phyloP scores from a whole-genome alignment of 2,797 vertebrate species.

The Pangasius mekongensis region DNA sequence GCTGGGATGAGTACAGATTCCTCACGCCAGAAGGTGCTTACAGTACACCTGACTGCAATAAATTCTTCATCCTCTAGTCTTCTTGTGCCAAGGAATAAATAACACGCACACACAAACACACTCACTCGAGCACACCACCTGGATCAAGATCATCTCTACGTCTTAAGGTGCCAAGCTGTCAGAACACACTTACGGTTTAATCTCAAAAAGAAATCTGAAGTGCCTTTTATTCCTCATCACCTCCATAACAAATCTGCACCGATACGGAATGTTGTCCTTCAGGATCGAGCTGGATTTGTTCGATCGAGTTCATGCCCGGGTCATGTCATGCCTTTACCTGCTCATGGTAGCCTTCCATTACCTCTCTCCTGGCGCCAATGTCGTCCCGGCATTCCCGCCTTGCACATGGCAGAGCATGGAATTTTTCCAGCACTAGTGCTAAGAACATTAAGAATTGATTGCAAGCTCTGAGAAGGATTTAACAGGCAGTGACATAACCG shows the following conservation, averaged over 20 bases:
- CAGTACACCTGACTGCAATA: constrained; percentile 21
- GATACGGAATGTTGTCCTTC: background rate
- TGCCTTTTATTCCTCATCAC: constrained; percentile 5
- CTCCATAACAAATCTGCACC: background rate
- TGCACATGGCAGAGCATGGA: constrained; percentile 40
- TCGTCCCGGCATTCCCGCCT: constrained; percentile 34
- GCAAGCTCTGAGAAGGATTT: constrained; percentile 37
- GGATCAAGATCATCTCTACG: background rate
- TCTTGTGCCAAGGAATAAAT: background rate
- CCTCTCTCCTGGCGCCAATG: background rate
- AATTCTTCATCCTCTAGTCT: background rate
- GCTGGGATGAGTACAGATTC: background rate
- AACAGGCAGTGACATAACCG: constrained; percentile 15
- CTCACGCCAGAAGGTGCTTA: background rate
- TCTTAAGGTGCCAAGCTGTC: constrained; percentile 24
- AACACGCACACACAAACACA: background rate
- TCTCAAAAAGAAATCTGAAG: constrained; percentile 16
- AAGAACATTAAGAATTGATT: constrained; percentile 40
- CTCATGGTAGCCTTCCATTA: constrained; percentile 16
- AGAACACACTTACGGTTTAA: constrained; percentile 43
- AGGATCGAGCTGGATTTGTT: background rate
- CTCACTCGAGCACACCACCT: background rate
- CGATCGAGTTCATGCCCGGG: constrained; percentile 27
- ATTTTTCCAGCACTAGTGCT: background rate
- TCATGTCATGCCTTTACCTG: constrained; percentile 14